Evolutionary conservation across 2,888 invertebrate genomes (phyloP), one percentile per base, ranked within the genome.

Genomic region (Strigamia crassipes): DNA sequence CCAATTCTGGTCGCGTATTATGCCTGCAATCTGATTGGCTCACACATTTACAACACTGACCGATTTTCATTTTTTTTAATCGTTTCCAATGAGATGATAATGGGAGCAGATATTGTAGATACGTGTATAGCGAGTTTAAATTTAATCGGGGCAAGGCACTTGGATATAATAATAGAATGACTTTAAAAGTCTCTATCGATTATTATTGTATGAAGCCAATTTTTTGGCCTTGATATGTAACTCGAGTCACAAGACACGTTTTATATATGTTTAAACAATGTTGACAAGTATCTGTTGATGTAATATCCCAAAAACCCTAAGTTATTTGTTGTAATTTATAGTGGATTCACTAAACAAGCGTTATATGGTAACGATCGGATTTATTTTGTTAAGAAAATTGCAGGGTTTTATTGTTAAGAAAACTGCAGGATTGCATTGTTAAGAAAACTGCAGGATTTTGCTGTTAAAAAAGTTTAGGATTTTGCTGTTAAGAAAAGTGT

Each of bases 1-100:
- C 38, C 41, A 42, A 79, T 79, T 79, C 79, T 79, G 18, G 79
- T 79, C 79, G 42, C 41, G 79, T 79, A 78, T 38, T 38, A 38
- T 78, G 41, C 78, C 38, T 41, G 41, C 38, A 12, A 9, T 18
- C n/a, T 61, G 61, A 61, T 61, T 61, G 61, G 42, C 42, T 42
- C 15, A 12, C 10, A 10, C 13, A 10, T 42, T 42, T 42, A 42
- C 42, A 42, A 15, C 15, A 15, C 42, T 34, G 42, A 18, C 61
- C 61, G 61, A 61, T 61, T 61, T 61, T 61, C 61, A 61, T 56
- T 61, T 61, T 61, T 61, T 61, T 61, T 61, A 61, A 61, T 61
- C n/a, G 61, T 15, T 61, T 61, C 61, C 61, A 61, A 61, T 21
- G 61, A 61, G 61, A 61, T 61, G 61, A 61, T 61, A 61, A 61